Evolutionary conservation across 2,113 vertebrate species (phyloP).

Genomic region (Onychostruthus taczanowskii): DNA sequence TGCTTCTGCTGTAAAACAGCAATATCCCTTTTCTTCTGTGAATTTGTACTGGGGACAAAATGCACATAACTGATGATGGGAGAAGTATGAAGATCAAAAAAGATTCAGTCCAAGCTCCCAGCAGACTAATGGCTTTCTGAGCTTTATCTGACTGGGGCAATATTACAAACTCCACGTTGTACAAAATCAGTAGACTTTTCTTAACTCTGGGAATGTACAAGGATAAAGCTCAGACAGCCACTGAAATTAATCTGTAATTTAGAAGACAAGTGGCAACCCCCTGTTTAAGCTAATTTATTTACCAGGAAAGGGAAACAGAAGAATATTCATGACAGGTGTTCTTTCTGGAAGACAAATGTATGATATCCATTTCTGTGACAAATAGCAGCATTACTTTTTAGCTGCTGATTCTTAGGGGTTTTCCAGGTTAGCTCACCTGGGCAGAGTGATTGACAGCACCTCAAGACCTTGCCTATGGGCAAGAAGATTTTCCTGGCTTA

Average conservation of each 20-base stretch:
- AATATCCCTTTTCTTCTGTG: neutral
- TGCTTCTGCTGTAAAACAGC: neutral
- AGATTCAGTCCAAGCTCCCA: neutral
- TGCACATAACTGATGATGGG: neutral
- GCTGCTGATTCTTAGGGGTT: neutral
- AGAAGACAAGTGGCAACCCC: accelerated
- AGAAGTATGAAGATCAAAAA: neutral
- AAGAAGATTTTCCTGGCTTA: neutral
- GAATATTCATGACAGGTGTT: neutral
- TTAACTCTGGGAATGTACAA: neutral
- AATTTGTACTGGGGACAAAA: neutral
- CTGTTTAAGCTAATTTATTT: neutral
- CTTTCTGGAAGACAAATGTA: neutral
- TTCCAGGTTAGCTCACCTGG: neutral
- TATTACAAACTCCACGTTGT: neutral
- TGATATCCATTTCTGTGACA: neutral
- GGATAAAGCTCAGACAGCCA: neutral
- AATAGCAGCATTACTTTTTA: neutral
- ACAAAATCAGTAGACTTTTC: neutral
- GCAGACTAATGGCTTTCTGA: neutral
- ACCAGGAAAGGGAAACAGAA: neutral
- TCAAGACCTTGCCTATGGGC: neutral
- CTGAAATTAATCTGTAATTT: neutral
- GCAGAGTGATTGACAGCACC: neutral
- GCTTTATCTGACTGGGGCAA: neutral